Percentiles rank a stretch among this genome's conserved stretches.
Evolutionary conservation across 2,113 vertebrate species (phyloP).

Genomic region (Psephotus haematonotus): DNA sequence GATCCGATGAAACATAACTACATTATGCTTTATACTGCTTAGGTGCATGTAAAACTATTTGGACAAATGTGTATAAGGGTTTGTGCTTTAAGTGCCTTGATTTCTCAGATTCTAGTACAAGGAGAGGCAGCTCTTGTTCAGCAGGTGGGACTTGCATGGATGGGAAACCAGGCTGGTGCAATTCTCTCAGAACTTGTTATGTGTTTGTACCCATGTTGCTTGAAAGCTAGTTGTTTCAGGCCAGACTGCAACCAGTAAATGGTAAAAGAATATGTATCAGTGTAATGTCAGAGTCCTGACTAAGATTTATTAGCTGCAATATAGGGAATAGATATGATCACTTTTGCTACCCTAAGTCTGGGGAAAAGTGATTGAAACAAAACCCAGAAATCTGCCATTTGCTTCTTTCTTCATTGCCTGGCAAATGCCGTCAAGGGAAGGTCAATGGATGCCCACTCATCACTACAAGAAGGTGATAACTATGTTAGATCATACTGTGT

Average conservation of each 20-base stretch:
- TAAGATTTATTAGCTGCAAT: constrained; percentile 29
- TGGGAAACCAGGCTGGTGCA: neutral
- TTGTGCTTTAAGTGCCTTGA: neutral
- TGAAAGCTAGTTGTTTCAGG: neutral
- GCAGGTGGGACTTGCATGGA: neutral
- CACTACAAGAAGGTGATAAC: constrained; percentile 47
- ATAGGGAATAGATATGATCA: neutral
- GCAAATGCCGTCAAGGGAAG: constrained; percentile 37
- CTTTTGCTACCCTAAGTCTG: constrained; percentile 34
- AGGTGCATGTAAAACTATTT: neutral
- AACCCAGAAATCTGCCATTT: neutral
- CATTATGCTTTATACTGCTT: neutral
- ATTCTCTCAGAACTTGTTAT: neutral
- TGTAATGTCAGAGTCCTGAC: constrained; percentile 14
- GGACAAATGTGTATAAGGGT: neutral
- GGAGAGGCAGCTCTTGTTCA: neutral
- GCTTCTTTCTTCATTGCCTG: constrained; percentile 32
- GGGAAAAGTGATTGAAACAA: neutral
- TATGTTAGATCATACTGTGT: constrained; percentile 22
- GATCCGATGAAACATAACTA: neutral
- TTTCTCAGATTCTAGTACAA: neutral
- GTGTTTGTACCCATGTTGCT: neutral
- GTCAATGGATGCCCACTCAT: constrained; percentile 12
- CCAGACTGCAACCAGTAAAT: neutral
- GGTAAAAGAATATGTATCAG: neutral